phyloP scores from a whole-genome alignment of 1,140 invertebrate genomes.

The Megalopta genalis region DNA sequence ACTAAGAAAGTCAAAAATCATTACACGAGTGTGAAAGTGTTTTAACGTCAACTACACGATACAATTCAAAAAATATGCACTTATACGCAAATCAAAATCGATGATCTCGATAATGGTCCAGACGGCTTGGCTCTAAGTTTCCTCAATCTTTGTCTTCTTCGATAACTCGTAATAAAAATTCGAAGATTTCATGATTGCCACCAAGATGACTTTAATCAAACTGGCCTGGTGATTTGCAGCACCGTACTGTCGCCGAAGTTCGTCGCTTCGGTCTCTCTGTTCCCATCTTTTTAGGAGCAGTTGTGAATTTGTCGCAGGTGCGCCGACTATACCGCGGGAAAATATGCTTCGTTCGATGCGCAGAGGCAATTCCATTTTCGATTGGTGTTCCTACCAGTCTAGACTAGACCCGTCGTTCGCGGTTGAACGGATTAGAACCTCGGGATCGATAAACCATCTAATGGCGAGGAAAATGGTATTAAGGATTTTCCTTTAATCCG shows the following conservation, averaged over 20 bases:
- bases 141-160: too few relatives aligned
- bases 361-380: not conserved
- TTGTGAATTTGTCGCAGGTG: not conserved
- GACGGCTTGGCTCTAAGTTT: too few relatives aligned
- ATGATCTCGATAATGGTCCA: too few relatives aligned
- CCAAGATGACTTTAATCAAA: too few relatives aligned
- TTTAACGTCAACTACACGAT: too few relatives aligned
- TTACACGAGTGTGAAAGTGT: too few relatives aligned
- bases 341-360: slow-evolving; percentile 18
- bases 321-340: not conserved
- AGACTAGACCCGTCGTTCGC: not conserved
- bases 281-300: not conserved
- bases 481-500: slow-evolving; percentile 40
- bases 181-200: too few relatives aligned
- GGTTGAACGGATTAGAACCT: slow-evolving; percentile 26
- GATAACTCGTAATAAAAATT: too few relatives aligned
- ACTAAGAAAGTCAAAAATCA: too few relatives aligned
- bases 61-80: too few relatives aligned
- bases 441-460: slow-evolving; percentile 34
- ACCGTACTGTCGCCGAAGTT: not conserved
- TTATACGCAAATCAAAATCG: too few relatives aligned
- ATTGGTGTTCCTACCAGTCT: not conserved
- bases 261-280: not conserved
- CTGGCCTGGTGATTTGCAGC: too few relatives aligned
- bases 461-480: slow-evolving; percentile 45